Base-by-base conservation (phyloP, 1,140 invertebrate genomes). In the Euura saliciscinereae region DNA sequence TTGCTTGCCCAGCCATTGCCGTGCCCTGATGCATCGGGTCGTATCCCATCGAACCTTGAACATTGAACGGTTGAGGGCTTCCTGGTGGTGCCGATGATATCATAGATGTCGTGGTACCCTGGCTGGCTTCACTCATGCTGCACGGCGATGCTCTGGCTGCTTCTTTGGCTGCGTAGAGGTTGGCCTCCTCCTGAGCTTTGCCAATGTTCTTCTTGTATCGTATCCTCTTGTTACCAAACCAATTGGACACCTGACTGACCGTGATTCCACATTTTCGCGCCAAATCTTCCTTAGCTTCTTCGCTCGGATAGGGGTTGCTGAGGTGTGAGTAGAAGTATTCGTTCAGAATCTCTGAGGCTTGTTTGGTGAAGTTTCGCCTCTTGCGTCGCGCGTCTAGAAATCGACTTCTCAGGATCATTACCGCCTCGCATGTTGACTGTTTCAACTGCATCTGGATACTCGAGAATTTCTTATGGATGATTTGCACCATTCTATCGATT, bases 131-230 rank as follows among this genome's bases (percentile, higher is more conserved):
- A 77, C 93, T 94, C 93, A 96, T 94, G 79, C 93, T 96, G 90
- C 97, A 98, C 70, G 96, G 96, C 74, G 96, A 97, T 75, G 95
- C 95, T 84, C 94, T 95, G 75, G 98, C 97, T 82, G 98, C 97
- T 88, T 99, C 99, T 90, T 99, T 99, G 67, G 98, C 98, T 77
- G 98, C 98, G 87, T 99, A 99, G 78, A 99, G 90, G 88, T 99
- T 99, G 51, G 99, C 98, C 89, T 99, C 99, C 89, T 99, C 99
- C 87, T 99, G 98, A 71, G 98, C 98, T 89, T 99, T 99, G 77
- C 98, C 98, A 77, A 99, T 99, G 88, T 99, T 99, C 90, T 99
- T 99, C 93, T 99, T 99, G 89, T 99, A 99, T 82, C 99, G 94
- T 90, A 99, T 99, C 84, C 99, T 93, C 87, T 99, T 99, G 90